Base-by-base conservation (phyloP, 1,140 invertebrate species). In the Pseudomyrmex pallidus region DNA sequence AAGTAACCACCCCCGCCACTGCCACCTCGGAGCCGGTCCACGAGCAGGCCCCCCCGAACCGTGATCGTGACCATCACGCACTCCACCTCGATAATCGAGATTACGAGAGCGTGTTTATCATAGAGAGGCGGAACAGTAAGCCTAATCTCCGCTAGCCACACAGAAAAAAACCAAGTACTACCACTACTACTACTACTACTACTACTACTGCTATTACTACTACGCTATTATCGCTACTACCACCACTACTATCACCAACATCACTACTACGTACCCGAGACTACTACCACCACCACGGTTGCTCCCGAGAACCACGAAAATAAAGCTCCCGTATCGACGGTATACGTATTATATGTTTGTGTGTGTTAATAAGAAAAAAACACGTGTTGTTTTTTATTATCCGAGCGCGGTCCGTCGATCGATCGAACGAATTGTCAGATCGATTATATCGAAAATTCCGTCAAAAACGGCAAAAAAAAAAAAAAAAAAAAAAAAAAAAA, bases 41-140 rank as follows among this genome's bases (percentile, higher is more conserved):
- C 92, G 93, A 94, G 86, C 90, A 90, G 92, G 91, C 90, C 90
- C 92, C 92, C 92, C 91, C 91, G 93, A 94, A 93, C 90, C 94
- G 93, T 94, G 94, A 94, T 91, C 93, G 93, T 94, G 94, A 94
- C 91, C 94, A 94, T 92, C 94, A 94, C 90, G 93, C 93, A 87
- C 93, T 94, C 84, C 93, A 94, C 91, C 93, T 94, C 90, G 93
- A 94, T 93, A 94, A 96, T 94, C 95, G 95, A 95, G 96, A 96
- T 96, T 96, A 96, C 95, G 96, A 96, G 95, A 96, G 96, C 95
- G 96, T 96, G 93, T 96, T 96, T 96, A 96, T 96, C 95, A 96
- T 96, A 95, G 96, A 96, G 95, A 96, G 96, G 95, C 96, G 96
- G 95, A 95, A 95, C 95, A 95, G 95, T 95, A 95, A 95, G 94